phyloP scores from a whole-genome alignment of 92 coral and sea anemone species.

The Epizoanthus stellaris region DNA sequence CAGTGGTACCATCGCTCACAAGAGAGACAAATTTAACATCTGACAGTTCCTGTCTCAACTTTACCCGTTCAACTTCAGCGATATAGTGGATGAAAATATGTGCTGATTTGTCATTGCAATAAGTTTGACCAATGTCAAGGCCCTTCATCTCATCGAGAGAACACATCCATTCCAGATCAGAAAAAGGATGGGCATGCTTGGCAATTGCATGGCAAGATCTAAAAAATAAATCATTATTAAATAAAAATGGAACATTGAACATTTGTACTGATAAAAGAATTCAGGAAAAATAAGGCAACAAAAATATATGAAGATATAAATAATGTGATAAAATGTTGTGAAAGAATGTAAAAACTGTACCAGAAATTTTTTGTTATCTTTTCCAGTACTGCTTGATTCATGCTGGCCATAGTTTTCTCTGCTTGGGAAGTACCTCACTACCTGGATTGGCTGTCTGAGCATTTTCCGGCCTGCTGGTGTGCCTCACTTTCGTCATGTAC shows the following conservation, averaged over 20 bases:
- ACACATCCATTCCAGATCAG: no score
- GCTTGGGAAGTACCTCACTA: conserved; percentile 16
- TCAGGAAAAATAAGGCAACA: no score
- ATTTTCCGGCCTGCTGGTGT: conserved; percentile 1
- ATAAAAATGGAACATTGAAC: no score
- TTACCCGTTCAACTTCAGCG: conserved; percentile 38
- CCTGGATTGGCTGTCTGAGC: conserved; percentile 15
- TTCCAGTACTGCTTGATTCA: conserved; percentile 8
- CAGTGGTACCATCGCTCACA: conserved; percentile 49
- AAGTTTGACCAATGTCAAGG: conserved; percentile 32
- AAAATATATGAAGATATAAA: no score
- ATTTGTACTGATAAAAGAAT: no score
- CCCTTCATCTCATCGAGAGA: conserved; percentile 44
- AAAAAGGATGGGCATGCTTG: no score
- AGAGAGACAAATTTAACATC: conserved; percentile 43
- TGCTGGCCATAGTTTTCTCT: neutral
- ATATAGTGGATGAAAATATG: conserved; percentile 31
- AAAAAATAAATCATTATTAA: no score
- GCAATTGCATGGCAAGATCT: no score
- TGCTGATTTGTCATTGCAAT: conserved; percentile 38
- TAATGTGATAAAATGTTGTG: no score
- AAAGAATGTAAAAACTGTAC: neutral
- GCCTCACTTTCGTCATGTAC: neutral
- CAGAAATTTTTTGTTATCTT: neutral
- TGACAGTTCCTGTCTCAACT: conserved; percentile 21